Evolutionary conservation across 2,797 vertebrate genomes (phyloP).

Genomic region (Myiotriccus ornatus): DNA sequence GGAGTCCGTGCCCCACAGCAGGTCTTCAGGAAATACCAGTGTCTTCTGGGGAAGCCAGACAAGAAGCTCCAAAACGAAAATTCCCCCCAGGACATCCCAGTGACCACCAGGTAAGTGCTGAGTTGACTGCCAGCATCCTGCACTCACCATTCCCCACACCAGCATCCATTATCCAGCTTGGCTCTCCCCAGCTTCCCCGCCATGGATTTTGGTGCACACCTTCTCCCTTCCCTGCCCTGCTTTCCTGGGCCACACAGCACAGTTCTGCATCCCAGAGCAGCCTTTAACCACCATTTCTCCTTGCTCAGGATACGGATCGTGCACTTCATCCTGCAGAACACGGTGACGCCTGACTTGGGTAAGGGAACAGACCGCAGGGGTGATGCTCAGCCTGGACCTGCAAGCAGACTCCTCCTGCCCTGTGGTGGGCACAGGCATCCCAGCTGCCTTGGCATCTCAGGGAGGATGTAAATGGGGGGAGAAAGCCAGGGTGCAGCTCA

Average conservation of each 20-base stretch:
- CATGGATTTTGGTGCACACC: neutral
- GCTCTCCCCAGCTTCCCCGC: neutral
- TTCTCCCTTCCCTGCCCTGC: neutral
- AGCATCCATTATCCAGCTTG: neutral
- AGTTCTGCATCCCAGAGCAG: neutral
- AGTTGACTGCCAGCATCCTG: neutral
- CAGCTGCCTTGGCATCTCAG: neutral
- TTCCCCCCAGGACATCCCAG: rapidly evolving
- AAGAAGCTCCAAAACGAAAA: neutral
- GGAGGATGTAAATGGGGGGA: rapidly evolving
- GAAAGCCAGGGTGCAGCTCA: neutral
- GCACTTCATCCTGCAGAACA: constrained; percentile 83
- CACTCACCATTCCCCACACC: too few relatives aligned
- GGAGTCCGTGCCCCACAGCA: constrained; percentile 82
- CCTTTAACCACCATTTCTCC: neutral
- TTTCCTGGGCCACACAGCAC: neutral
- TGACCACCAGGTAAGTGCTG: constrained; percentile 57
- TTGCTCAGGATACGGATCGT: constrained; percentile 87
- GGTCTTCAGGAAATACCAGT: constrained; percentile 82
- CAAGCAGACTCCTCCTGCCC: neutral
- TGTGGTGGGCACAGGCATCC: rapidly evolving
- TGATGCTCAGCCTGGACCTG: neutral
- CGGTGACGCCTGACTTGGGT: neutral
- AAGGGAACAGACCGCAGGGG: constrained; percentile 3
- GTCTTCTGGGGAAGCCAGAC: constrained; percentile 75